Conservation (phyloP, 2,888 invertebrate genomes). For the Empis stercorea region DNA sequence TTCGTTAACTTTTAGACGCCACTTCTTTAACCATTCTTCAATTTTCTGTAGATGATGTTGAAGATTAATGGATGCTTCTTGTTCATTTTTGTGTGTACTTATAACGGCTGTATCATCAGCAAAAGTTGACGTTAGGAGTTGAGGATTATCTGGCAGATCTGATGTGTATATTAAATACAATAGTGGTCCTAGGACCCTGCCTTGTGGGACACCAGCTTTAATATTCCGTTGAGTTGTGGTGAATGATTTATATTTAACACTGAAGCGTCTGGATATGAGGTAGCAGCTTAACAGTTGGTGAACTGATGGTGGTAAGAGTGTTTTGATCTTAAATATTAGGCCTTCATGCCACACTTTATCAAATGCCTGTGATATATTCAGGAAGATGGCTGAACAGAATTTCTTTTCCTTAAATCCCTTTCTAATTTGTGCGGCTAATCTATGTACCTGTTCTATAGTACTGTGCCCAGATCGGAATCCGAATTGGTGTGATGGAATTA, state of each 20-base stretch:
- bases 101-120: not conserved
- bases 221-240: not conserved
- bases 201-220: not conserved
- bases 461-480: not conserved
- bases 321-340: not conserved
- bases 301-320: not conserved
- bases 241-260: not conserved
- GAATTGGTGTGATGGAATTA: not conserved
- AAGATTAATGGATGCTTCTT: not conserved
- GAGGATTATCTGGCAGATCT: not conserved
- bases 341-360: not conserved
- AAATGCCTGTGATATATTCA: not conserved
- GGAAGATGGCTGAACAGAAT: not conserved
- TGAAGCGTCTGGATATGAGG: not conserved
- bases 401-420: not conserved
- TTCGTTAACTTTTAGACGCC: not conserved
- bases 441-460: not conserved
- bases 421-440: not conserved
- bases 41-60: not conserved
- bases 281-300: not conserved
- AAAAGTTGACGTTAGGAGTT: not conserved
- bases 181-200: not conserved
- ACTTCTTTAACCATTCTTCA: not conserved
- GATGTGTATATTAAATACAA: not conserved
- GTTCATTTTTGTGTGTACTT: not conserved